Conservation (phyloP, 53 echinoderm and acorn worm genomes). For the Zoroaster sp. region DNA sequence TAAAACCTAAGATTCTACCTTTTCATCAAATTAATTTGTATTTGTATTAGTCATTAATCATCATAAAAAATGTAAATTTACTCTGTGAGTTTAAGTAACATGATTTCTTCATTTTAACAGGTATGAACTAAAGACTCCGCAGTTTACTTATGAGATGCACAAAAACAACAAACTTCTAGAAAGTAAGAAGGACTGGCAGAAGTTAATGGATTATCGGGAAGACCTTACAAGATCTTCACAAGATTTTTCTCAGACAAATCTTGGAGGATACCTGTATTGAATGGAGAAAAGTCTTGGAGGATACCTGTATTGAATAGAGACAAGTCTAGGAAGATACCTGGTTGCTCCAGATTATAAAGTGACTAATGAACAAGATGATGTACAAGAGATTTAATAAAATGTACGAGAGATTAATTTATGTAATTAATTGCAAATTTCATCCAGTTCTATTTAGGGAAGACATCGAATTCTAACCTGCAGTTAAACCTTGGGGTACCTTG, state of each 20-base stretch:
- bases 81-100: neutral
- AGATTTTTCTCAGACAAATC: constrained; percentile 50
- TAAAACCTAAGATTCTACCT: too few relatives aligned
- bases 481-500: too few relatives aligned
- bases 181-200: constrained; percentile 92
- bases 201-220: constrained; percentile 82
- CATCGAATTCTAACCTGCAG: too few relatives aligned
- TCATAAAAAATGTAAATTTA: too few relatives aligned
- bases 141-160: constrained; percentile 90
- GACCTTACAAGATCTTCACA: constrained; percentile 73
- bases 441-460: too few relatives aligned
- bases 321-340: neutral
- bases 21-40: too few relatives aligned
- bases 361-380: too few relatives aligned
- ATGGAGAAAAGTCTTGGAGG: neutral
- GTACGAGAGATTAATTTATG: too few relatives aligned
- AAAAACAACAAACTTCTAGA: constrained; percentile 88
- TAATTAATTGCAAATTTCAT: too few relatives aligned
- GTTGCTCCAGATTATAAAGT: too few relatives aligned
- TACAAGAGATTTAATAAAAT: too few relatives aligned
- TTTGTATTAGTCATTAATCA: neutral
- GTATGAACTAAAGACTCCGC: constrained; percentile 95
- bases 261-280: constrained; percentile 9
- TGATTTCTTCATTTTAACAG: constrained; percentile 8
- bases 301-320: neutral